Conservation (phyloP, 2,797 vertebrate genomes). For the Fistularia commersonii region DNA sequence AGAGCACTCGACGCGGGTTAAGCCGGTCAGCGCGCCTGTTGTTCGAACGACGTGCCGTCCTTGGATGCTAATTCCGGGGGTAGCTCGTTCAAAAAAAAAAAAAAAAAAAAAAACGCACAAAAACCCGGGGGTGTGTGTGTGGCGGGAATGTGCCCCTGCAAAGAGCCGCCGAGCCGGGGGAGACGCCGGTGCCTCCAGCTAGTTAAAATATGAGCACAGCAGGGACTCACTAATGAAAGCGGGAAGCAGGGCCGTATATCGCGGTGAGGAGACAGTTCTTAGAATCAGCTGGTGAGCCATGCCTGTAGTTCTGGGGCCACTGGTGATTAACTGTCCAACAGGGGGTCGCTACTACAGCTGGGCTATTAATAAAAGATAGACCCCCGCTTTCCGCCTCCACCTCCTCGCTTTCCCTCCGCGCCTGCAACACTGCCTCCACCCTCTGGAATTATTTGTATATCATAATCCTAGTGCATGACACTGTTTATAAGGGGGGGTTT, state of each 20-base stretch:
- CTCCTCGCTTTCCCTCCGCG: slow-evolving; percentile 47
- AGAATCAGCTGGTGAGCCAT: slow-evolving; percentile 72
- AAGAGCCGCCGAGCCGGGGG: slow-evolving; percentile 51
- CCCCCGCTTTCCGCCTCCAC: slow-evolving; percentile 39
- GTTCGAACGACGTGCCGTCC: slow-evolving; percentile 36
- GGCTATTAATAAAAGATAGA: slow-evolving; percentile 81
- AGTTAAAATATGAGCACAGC: slow-evolving; percentile 71
- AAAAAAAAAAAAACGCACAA: not conserved
- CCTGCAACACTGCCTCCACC: slow-evolving; percentile 49
- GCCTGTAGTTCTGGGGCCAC: slow-evolving; percentile 74
- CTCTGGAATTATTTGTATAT: slow-evolving; percentile 58
- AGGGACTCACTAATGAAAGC: slow-evolving; percentile 70
- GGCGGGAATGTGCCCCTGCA: slow-evolving; percentile 35
- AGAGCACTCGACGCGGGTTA: too few species aligned
- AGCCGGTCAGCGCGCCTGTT: slow-evolving; percentile 39
- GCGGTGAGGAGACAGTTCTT: slow-evolving; percentile 74
- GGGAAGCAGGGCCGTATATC: slow-evolving; percentile 67
- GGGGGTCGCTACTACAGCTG: slow-evolving; percentile 75
- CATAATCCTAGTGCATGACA: slow-evolving; percentile 48
- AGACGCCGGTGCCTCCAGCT: slow-evolving; percentile 60
- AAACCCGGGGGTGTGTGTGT: slow-evolving; percentile 33
- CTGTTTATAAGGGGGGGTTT: slow-evolving; percentile 50
- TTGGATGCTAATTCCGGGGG: slow-evolving; percentile 50
- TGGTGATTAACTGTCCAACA: slow-evolving; percentile 76
- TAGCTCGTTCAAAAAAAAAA: slow-evolving; percentile 14